Evolutionary conservation across 2,888 invertebrate species (phyloP), one percentile per base, ranked within the genome.

Genomic region (Lamellibrachia satsuma): DNA sequence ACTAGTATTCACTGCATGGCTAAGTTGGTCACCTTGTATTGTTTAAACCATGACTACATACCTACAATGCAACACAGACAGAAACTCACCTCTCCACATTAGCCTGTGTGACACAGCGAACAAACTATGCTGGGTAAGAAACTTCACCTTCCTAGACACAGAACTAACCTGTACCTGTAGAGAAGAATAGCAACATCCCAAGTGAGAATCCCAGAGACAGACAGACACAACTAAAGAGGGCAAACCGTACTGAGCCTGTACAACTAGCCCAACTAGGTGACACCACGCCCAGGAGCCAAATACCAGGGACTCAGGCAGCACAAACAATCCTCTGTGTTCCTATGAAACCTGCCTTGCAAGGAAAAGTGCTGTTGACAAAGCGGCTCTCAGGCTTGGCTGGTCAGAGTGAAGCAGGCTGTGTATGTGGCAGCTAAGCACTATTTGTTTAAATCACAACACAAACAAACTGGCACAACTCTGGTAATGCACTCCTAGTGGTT

Each of bases 371-470:
- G 75, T 75, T 75, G 75, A 75, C 75, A 75, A 15, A 22, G 75
- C 15, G 75, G 75, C 75, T 75, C 75, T 75, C 75, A 75, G 22
- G 75, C 75, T 75, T 22, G 22, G n/a, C 22, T 75, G 75, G 75
- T 15, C 75, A 75, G 75, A n/a, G 15, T 57, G 11, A 57, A 15
- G 15, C 7, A 7, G 11, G 11, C 75, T 22, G 75, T 75, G 75
- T 75, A 3, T 22, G 15, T 6, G 75, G 75, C 75, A 22, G 75
- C 75, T 75, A 75, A 75, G 22, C 75, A 75, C 75, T 22, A 75
- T 75, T 75, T 75, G 75, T 75, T 75, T 75, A 75, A 75, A 75
- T 75, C 75, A 75, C 75, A 75, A 75, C 75, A 75, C 75, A 75
- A 75, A 75, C 75, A 75, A 75, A 75, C 75, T 75, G 22, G 4